A percentile compares a stretch with the other conserved stretches of the same genome.
Conservation (phyloP, 2,888 invertebrate genomes). For the Caenorhabditis sp. region DNA sequence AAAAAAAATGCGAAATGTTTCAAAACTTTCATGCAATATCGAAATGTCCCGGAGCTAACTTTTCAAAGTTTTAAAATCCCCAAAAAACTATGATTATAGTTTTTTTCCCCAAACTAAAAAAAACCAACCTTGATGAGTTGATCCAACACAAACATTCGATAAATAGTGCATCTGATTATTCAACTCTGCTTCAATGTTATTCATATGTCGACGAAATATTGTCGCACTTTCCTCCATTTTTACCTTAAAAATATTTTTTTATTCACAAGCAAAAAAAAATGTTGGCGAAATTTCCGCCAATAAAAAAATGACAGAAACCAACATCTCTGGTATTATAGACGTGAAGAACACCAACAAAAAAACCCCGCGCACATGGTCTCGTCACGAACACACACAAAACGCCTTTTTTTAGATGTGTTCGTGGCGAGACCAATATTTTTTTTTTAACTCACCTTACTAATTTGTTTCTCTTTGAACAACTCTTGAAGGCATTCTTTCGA, state of each 20-base stretch:
- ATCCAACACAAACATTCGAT: conserved; percentile 56
- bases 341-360: too few relatives aligned
- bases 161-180: conserved; percentile 51
- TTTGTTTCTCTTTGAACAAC: conserved; percentile 54
- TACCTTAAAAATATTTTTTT: conserved; percentile 16
- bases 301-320: too few relatives aligned
- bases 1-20: conserved; percentile 1
- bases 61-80: neutral
- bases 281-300: neutral
- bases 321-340: too few relatives aligned
- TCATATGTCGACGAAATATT: conserved; percentile 39
- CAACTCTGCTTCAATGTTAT: conserved; percentile 41
- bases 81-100: neutral
- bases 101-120: too few relatives aligned
- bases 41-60: too few relatives aligned
- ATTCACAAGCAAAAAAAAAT: neutral
- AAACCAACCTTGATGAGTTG: conserved; percentile 49
- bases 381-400: too few relatives aligned
- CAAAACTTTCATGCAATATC: too few relatives aligned
- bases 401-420: too few relatives aligned
- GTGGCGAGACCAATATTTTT: too few relatives aligned
- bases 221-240: conserved; percentile 54
- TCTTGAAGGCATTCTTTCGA: conserved; percentile 39
- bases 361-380: too few relatives aligned
- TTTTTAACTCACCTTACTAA: conserved; percentile 50